A percentile compares a stretch with the other conserved stretches of the same genome.
phyloP scores from a whole-genome alignment of 2,797 vertebrate genomes.

The Danio tinwini region DNA sequence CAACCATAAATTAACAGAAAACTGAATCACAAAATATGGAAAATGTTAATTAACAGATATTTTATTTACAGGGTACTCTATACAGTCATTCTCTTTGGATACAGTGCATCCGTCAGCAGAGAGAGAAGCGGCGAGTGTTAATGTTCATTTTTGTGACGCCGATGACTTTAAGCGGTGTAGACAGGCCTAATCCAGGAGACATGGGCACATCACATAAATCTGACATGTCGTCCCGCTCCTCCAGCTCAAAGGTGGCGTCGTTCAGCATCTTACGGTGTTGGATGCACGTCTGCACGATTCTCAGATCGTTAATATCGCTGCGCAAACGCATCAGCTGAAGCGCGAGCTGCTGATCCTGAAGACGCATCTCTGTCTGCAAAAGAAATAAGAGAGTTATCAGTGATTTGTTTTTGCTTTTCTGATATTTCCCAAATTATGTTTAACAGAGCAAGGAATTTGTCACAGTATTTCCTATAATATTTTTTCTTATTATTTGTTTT shows the following conservation, averaged over 20 bases:
- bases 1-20: too few species aligned
- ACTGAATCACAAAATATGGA: too few species aligned
- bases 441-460: too few species aligned
- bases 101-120: slow-evolving; percentile 79
- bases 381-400: background rate
- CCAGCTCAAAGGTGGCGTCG: slow-evolving; percentile 89
- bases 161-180: slow-evolving; percentile 90
- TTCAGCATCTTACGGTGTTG: slow-evolving; percentile 94
- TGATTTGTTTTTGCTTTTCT: too few species aligned
- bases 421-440: too few species aligned
- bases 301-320: slow-evolving; percentile 91
- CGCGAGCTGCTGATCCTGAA: slow-evolving; percentile 95
- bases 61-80: too few species aligned
- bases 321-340: slow-evolving; percentile 92
- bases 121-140: slow-evolving; percentile 92
- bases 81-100: too few species aligned
- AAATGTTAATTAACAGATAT: too few species aligned
- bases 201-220: slow-evolving; percentile 92
- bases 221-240: slow-evolving; percentile 91
- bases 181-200: slow-evolving; percentile 88
- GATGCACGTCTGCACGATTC: slow-evolving; percentile 94
- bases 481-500: too few species aligned
- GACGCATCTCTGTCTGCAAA: slow-evolving; percentile 88
- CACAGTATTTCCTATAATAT: too few species aligned
- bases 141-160: slow-evolving; percentile 99